Base-by-base conservation (phyloP, 2,113 vertebrate genomes). In the Stercorarius parasiticus region DNA sequence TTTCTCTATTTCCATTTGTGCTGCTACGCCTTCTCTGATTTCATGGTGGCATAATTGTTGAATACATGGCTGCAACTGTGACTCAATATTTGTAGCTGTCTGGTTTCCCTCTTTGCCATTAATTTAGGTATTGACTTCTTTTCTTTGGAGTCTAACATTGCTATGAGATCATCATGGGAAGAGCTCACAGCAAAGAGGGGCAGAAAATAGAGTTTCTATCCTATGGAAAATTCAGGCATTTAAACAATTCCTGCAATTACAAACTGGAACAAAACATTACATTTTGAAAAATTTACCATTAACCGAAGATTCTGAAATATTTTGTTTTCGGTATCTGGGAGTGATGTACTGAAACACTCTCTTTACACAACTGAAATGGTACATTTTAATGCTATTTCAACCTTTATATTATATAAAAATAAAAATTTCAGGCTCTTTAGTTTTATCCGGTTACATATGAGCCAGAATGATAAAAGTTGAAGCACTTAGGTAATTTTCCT, bases 101-200 rank as follows among this genome's bases (percentile, higher is more conserved):
- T 89, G 67, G 29, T 76, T 83, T 94, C 27, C 56, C 38, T 74
- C n/a, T 59, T 85, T 42, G 80, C n/a, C 53, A 62, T 65, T 73
- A 87, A 66, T 84, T 81, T 91, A 90, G 16, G 10, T 62, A 94
- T 82, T 88, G 94, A 91, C 66, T 93, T 85, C 19, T 92, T 94
- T 89, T 65, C 66, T 80, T 73, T 52, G 50, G 26, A 85, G n/a
- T 34, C 42, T 82, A 32, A 77, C 62, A 79, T 73, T 82, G 53
- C 45, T 74, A 10, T 32, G 49, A 94, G 23, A 65, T 53, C 58
- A 66, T 49, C 13, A 38, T 11, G 13, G 20, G 12, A 84, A 69
- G 40, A 64, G 13, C 15, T 83, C 42, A 42, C 36, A 36, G 45
- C 61, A 93, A 88, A 82, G 43, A 74, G 21, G 5, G 9, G 19